Conservation (phyloP, 2,797 vertebrate genomes). For the Danio kyathit region DNA sequence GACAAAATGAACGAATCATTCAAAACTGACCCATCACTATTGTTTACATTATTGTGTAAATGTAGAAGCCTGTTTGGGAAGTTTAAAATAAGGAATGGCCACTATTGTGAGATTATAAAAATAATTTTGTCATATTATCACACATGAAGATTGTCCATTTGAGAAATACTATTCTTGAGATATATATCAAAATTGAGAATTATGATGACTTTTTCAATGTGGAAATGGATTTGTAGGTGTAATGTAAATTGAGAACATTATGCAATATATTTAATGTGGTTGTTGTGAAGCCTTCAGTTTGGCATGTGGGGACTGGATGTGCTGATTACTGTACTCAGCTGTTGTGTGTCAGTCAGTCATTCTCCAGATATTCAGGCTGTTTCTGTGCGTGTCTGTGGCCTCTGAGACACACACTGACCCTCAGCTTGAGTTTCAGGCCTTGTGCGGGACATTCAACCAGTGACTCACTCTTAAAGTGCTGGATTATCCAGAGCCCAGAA, state of each 20-base stretch:
- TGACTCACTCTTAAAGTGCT: slow-evolving; percentile 28
- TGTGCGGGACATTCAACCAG: slow-evolving; percentile 7
- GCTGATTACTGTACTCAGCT: slow-evolving; percentile 32
- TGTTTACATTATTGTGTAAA: background rate
- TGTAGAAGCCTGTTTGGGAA: background rate
- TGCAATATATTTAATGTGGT: background rate
- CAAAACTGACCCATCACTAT: too few relatives aligned
- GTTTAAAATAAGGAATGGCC: background rate
- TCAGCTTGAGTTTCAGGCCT: slow-evolving; percentile 40
- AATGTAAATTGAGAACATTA: background rate
- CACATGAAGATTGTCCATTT: too few relatives aligned
- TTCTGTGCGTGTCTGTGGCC: slow-evolving; percentile 26
- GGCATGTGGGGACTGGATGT: slow-evolving; percentile 12
- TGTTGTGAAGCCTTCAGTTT: slow-evolving; percentile 5
- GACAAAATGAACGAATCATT: too few relatives aligned
- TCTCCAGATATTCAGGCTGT: slow-evolving; percentile 22
- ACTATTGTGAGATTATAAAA: too few relatives aligned
- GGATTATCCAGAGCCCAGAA: slow-evolving; percentile 22
- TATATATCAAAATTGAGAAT: too few relatives aligned
- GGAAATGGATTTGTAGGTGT: background rate
- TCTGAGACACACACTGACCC: slow-evolving; percentile 23
- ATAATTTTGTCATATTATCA: too few relatives aligned
- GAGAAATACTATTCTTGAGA: too few relatives aligned
- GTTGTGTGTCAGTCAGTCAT: slow-evolving; percentile 20
- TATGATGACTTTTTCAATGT: too few relatives aligned